These are phyloP conservation scores for Pristionchus mayeri DNA, from an alignment of 2,888 invertebrate genomes.

Conservation along the genomic window DNA sequence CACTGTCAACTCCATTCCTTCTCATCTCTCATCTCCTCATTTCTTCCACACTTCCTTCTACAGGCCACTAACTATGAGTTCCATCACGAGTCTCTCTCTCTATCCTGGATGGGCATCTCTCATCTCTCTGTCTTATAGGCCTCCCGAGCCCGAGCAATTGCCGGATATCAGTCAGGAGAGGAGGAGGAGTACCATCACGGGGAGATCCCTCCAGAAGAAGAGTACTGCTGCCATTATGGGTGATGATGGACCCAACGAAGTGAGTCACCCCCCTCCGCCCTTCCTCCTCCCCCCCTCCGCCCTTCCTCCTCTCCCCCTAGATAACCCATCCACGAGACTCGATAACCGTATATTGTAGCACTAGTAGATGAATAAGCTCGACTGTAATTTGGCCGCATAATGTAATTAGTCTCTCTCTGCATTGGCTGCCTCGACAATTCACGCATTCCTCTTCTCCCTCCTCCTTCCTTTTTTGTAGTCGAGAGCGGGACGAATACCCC, in stretches of 20 bases:
- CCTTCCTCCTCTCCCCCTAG: too few relatives aligned
- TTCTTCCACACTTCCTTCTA: not conserved
- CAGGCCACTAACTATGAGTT: too few relatives aligned
- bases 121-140: conserved; percentile 55
- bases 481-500: too few relatives aligned
- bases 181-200: conserved; percentile 27
- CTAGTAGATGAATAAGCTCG: not conserved
- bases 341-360: not conserved
- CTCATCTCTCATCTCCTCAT: not conserved
- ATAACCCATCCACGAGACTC: too few relatives aligned
- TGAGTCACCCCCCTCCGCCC: not conserved
- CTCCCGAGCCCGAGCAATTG: conserved; percentile 64
- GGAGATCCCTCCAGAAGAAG: conserved; percentile 34
- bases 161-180: conserved; percentile 60
- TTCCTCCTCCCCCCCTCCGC: not conserved
- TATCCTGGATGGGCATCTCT: too few relatives aligned
- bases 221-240: conserved; percentile 13
- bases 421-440: not conserved
- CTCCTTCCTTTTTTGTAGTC: not conserved
- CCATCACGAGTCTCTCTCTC: too few relatives aligned
- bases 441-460: not conserved
- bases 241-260: conserved; percentile 43
- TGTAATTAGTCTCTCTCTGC: not conserved
- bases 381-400: not conserved
- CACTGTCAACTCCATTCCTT: conserved; percentile 10